phyloP scores from a whole-genome alignment of 2,888 invertebrate genomes.

The Nomada hirtipes region DNA sequence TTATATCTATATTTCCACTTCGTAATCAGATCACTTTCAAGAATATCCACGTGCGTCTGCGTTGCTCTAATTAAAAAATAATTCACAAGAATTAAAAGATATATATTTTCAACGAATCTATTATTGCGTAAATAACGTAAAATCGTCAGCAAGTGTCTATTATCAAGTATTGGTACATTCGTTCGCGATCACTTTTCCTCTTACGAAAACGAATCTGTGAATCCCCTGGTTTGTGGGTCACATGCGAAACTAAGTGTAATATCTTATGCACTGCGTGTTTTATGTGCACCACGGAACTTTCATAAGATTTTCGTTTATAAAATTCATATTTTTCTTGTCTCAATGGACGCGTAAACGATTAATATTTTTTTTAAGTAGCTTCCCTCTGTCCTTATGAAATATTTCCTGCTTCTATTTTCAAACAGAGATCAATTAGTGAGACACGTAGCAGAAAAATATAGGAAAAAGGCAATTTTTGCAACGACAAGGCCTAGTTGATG shows the following conservation, averaged over 20 bases:
- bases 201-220: slow-evolving; percentile 42
- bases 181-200: slow-evolving; percentile 34
- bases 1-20: neutral
- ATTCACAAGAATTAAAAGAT: neutral
- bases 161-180: neutral
- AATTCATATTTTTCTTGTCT: too few species aligned
- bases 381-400: neutral
- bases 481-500: neutral
- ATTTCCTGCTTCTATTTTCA: neutral
- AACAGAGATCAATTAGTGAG: neutral
- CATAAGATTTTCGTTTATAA: neutral
- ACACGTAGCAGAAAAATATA: neutral
- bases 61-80: neutral
- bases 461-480: neutral
- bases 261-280: neutral
- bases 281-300: neutral
- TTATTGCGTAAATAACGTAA: too few species aligned
- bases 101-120: too few species aligned
- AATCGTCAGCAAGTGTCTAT: too few species aligned
- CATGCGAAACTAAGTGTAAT: slow-evolving; percentile 22
- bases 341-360: neutral
- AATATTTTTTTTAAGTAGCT: neutral
- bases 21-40: too few species aligned
- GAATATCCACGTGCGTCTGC: too few species aligned
- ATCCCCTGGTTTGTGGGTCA: slow-evolving; percentile 47